A percentile compares a stretch with the other conserved stretches of the same genome.
phyloP scores from a whole-genome alignment of 2,888 invertebrate species.

The Zelleria hepariella region DNA sequence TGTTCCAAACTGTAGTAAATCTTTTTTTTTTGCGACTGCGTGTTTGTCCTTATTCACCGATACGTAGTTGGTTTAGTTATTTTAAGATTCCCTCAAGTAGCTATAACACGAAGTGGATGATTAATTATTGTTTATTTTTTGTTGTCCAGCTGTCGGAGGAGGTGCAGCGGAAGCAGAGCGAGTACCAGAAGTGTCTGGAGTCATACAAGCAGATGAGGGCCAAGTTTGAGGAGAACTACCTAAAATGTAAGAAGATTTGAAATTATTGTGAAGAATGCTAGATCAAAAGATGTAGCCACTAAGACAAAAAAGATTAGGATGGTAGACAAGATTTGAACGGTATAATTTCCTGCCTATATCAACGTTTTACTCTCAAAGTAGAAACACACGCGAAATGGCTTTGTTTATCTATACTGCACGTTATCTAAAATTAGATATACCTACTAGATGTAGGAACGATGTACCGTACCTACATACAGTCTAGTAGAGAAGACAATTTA shows the following conservation, averaged over 20 bases:
- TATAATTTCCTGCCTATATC: too few relatives aligned
- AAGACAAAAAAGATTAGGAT: too few relatives aligned
- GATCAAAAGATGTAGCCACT: too few relatives aligned
- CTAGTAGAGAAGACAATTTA: slow-evolving; percentile 3
- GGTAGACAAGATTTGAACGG: too few relatives aligned
- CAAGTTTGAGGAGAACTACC: slow-evolving; percentile 93
- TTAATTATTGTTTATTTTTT: background rate
- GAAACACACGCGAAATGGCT: background rate
- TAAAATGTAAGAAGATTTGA: slow-evolving; percentile 80
- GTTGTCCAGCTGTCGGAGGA: slow-evolving; percentile 84
- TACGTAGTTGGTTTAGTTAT: background rate
- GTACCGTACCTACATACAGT: too few relatives aligned
- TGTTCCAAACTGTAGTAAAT: background rate
- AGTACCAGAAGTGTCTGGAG: slow-evolving; percentile 93
- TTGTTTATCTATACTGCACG: background rate
- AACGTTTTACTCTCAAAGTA: background rate
- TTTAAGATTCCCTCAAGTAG: background rate
- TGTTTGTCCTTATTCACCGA: background rate
- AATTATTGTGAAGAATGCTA: too few relatives aligned
- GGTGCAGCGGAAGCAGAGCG: slow-evolving; percentile 87
- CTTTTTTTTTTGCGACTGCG: background rate
- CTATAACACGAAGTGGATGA: background rate
- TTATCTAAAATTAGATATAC: background rate
- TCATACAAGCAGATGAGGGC: slow-evolving; percentile 89
- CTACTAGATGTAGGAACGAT: background rate